phyloP scores from a whole-genome alignment of 2,797 vertebrate species.

The Taeniopygia guttata region DNA sequence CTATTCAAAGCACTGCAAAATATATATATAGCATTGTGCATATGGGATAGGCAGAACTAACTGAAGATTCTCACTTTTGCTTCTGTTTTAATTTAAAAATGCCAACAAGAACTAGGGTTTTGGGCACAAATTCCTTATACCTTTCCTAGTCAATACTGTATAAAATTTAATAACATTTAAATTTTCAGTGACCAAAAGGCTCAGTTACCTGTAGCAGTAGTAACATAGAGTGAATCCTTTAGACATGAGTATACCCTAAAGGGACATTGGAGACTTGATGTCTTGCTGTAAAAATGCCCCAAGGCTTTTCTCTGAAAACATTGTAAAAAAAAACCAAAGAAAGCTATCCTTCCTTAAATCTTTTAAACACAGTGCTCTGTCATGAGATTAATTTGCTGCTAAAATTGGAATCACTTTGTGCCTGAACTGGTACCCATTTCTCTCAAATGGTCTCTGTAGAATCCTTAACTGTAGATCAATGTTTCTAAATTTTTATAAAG shows the following conservation, averaged over 20 bases:
- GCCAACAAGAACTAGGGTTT: background rate
- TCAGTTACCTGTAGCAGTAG: background rate
- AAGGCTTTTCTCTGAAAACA: background rate
- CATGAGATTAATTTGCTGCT: background rate
- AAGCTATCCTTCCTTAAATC: background rate
- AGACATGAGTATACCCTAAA: background rate
- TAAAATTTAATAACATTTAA: background rate
- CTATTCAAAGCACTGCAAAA: background rate
- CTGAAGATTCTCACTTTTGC: background rate
- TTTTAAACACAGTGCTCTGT: background rate
- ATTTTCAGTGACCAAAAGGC: background rate
- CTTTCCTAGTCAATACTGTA: background rate
- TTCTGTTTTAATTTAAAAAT: background rate
- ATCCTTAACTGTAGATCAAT: background rate
- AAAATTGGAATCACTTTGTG: background rate
- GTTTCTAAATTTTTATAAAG: conserved; percentile 5
- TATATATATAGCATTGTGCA: background rate
- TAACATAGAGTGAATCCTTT: background rate
- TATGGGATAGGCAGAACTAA: background rate
- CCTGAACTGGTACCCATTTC: background rate
- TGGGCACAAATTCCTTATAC: background rate
- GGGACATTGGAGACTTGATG: background rate
- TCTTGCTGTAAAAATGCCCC: background rate
- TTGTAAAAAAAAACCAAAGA: background rate
- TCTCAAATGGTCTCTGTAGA: background rate